Conservation (phyloP, 2,888 invertebrate species). For the Stenchaetothrips biformis region DNA sequence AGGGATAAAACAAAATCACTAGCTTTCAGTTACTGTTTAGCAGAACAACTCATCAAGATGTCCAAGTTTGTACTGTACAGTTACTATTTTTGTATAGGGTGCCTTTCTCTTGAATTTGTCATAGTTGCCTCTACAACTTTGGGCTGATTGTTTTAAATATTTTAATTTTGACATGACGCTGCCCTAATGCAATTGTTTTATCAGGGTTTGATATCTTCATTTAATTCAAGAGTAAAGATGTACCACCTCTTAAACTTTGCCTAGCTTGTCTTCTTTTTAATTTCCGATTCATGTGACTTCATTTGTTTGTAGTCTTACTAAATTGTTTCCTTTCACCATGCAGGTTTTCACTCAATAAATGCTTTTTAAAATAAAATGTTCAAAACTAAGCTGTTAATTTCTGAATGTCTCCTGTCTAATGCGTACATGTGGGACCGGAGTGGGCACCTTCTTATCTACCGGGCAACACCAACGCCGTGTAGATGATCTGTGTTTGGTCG, state of each 20-base stretch:
- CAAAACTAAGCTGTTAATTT: background rate
- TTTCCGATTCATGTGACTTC: conserved; percentile 11
- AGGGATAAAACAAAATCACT: conserved; percentile 18
- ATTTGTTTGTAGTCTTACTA: background rate
- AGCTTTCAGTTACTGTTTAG: conserved; percentile 27
- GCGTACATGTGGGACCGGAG: too few species aligned
- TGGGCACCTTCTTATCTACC: too few species aligned
- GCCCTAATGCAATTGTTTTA: background rate
- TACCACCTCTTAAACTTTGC: background rate
- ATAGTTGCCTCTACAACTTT: background rate
- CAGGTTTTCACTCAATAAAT: conserved; percentile 24
- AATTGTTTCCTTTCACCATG: conserved; percentile 11
- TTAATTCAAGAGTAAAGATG: background rate
- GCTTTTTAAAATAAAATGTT: conserved; percentile 24
- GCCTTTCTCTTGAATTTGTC: background rate
- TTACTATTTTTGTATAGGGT: conserved; percentile 17
- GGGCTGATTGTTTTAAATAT: conserved; percentile 17
- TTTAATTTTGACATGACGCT: background rate
- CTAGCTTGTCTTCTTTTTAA: conserved; percentile 24
- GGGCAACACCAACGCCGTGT: too few species aligned
- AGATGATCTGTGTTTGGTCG: too few species aligned
- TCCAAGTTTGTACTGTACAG: conserved; percentile 21
- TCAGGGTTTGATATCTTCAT: background rate
- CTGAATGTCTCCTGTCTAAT: too few species aligned
- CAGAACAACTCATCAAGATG: background rate